Evolutionary conservation across 35 echinoderm and acorn worm species (phyloP).

Genomic region (Heliocidaris tuberculata): DNA sequence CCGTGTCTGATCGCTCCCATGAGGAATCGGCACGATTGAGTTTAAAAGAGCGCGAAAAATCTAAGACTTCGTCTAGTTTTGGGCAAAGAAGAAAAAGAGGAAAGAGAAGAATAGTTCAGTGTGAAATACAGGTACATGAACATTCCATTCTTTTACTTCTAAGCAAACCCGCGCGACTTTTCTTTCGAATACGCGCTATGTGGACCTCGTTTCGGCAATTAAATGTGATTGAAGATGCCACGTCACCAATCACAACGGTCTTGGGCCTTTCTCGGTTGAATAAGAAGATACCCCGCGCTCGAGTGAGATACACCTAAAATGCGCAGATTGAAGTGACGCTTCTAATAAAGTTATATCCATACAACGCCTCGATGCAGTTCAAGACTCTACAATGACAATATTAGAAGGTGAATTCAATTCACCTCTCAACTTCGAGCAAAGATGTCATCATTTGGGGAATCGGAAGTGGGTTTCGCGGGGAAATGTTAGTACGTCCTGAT

Average conservation of each 20-base stretch:
- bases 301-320: background rate
- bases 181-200: background rate
- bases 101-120: background rate
- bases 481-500: background rate
- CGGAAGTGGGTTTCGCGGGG: background rate
- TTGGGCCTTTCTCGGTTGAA: too few species aligned
- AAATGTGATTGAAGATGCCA: background rate
- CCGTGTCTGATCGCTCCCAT: background rate
- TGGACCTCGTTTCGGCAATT: background rate
- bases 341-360: background rate
- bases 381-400: background rate
- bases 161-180: background rate
- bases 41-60: conserved; percentile 14
- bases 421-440: background rate
- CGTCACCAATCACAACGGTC: background rate
- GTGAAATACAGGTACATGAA: background rate
- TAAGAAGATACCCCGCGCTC: too few species aligned
- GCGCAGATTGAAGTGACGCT: background rate
- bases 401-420: background rate
- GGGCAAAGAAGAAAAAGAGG: background rate
- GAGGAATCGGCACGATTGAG: background rate
- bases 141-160: background rate
- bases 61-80: background rate
- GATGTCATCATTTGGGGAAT: background rate
- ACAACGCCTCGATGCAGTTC: background rate